Evolutionary conservation across 2,888 invertebrate genomes (phyloP).

Genomic region (Sarcophaga caerulescens): DNA sequence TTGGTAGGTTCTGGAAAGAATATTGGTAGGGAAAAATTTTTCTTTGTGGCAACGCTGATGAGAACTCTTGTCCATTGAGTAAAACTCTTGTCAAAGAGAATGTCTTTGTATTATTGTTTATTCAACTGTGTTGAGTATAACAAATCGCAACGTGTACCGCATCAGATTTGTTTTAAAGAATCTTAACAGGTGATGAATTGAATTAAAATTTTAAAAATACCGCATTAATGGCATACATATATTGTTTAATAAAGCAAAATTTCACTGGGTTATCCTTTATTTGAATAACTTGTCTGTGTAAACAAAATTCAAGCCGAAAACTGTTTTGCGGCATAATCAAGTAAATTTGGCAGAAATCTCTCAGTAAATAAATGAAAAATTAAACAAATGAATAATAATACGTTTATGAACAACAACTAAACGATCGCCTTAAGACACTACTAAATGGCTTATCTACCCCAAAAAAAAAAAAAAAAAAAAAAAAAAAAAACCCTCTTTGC

Average conservation of each 20-base stretch:
- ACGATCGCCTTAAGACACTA: background rate
- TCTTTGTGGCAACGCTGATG: too few species aligned
- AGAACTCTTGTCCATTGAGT: too few species aligned
- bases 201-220: too few species aligned
- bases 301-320: background rate
- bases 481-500: background rate
- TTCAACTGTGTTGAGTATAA: too few species aligned
- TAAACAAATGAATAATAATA: conserved; percentile 10
- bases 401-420: background rate
- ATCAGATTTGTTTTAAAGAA: too few species aligned
- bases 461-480: background rate
- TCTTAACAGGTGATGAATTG: too few species aligned
- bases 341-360: conserved; percentile 29
- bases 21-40: too few species aligned
- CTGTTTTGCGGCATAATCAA: conserved; percentile 24
- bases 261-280: background rate
- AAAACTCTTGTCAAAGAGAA: too few species aligned
- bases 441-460: conserved; percentile 16
- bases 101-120: too few species aligned
- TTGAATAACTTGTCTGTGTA: background rate
- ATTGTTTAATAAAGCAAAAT: background rate
- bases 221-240: too few species aligned
- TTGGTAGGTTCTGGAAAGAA: too few species aligned
- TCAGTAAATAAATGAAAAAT: conserved; percentile 3
- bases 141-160: too few species aligned